Percentiles rank a stretch among this genome's conserved stretches.
Conservation (phyloP, 2,113 vertebrate genomes). For the Misgurnus mizolepis region DNA sequence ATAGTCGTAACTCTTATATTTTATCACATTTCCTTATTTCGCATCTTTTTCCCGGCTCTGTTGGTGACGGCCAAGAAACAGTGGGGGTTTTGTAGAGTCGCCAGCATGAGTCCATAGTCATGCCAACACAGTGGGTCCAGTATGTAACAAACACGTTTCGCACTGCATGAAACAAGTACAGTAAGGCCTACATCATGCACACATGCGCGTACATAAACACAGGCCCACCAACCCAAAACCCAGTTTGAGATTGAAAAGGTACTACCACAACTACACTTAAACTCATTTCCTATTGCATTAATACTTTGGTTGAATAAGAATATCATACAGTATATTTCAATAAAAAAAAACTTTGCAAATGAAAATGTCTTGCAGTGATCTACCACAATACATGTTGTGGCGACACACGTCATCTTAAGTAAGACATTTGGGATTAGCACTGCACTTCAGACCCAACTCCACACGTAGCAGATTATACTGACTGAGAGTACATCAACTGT, state of each 20-base stretch:
- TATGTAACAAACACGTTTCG: conserved; percentile 42
- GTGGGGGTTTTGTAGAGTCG: conserved; percentile 53
- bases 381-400: background rate
- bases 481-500: conserved; percentile 39
- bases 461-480: conserved; percentile 31
- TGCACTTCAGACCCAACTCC: conserved; percentile 18
- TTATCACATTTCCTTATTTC: conserved; percentile 48
- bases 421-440: conserved; percentile 28
- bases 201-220: background rate
- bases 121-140: conserved; percentile 51
- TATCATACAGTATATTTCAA: too few relatives aligned
- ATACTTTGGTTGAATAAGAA: background rate
- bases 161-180: conserved; percentile 48
- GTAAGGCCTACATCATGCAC: background rate
- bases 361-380: background rate
- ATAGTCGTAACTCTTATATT: conserved; percentile 40
- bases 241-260: background rate
- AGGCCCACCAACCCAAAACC: conserved; percentile 15
- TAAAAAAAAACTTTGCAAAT: too few relatives aligned
- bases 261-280: background rate
- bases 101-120: conserved; percentile 47
- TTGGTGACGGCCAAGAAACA: conserved; percentile 56
- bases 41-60: conserved; percentile 47
- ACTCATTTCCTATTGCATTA: background rate
- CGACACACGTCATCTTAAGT: conserved; percentile 20